A percentile compares a stretch with the other conserved stretches of the same genome.
phyloP scores from a whole-genome alignment of 2,797 vertebrate genomes.

The Apogon hyalosoma region DNA sequence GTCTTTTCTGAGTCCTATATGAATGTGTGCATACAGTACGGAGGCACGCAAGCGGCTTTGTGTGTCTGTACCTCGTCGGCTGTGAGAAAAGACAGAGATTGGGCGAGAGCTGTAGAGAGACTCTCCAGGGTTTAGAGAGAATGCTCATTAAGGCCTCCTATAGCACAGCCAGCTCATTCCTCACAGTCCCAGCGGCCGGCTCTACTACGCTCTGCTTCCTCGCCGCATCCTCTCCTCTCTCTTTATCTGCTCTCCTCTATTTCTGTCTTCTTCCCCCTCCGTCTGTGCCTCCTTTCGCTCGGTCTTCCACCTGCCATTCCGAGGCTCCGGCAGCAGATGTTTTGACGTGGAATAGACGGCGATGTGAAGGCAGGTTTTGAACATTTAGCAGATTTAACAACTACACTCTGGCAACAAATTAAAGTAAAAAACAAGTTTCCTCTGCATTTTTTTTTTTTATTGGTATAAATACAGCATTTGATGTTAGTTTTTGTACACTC shows the following conservation, averaged over 20 bases:
- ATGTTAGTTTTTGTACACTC: background rate
- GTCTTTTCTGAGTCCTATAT: constrained; percentile 6
- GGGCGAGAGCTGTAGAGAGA: constrained; percentile 70
- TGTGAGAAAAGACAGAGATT: constrained; percentile 71
- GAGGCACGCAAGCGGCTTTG: constrained; percentile 29
- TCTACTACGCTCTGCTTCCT: constrained; percentile 76
- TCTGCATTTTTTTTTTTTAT: no score
- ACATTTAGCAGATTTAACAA: constrained; percentile 12
- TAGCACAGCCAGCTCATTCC: constrained; percentile 79
- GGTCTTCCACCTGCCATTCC: constrained; percentile 56
- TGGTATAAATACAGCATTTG: background rate
- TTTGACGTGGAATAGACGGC: constrained; percentile 30
- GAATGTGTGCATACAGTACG: constrained; percentile 31
- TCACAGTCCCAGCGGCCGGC: constrained; percentile 77
- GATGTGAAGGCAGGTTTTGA: constrained; percentile 25
- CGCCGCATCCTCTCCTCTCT: constrained; percentile 67
- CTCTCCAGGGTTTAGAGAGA: constrained; percentile 79
- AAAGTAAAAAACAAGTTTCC: no score
- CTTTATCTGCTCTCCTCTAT: constrained; percentile 70
- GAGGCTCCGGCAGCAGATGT: constrained; percentile 64
- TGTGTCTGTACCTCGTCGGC: constrained; percentile 58
- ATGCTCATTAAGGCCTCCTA: constrained; percentile 83
- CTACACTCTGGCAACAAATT: no score
- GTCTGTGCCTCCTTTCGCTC: constrained; percentile 50
- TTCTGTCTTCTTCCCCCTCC: constrained; percentile 58